phyloP scores from a whole-genome alignment of 2,888 invertebrate genomes.

The Cephus pulcher region DNA sequence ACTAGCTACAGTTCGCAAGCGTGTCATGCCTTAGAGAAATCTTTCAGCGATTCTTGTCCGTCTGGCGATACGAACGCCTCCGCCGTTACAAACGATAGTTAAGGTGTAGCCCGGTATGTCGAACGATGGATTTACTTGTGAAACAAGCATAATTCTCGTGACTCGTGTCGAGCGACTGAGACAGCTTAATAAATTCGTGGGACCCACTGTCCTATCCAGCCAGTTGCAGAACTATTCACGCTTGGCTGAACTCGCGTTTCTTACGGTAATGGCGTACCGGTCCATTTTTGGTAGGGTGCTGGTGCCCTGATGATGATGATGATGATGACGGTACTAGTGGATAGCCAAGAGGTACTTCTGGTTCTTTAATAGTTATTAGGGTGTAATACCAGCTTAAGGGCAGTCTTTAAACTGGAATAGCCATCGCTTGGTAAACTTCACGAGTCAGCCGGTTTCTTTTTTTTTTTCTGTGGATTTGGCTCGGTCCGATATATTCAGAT shows the following conservation, averaged over 20 bases:
- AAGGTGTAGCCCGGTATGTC: slow-evolving; percentile 28
- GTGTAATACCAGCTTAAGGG: not conserved
- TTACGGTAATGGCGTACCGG: not conserved
- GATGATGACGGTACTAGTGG: not conserved
- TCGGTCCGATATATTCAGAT: slow-evolving; percentile 50
- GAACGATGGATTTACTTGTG: slow-evolving; percentile 42
- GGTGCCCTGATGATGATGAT: not conserved
- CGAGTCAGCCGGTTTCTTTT: slow-evolving; percentile 29
- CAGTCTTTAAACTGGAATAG: not conserved
- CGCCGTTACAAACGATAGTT: not conserved
- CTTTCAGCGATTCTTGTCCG: not conserved
- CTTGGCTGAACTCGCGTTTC: slow-evolving; percentile 22
- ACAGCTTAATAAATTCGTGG: slow-evolving; percentile 51
- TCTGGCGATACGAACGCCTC: not conserved
- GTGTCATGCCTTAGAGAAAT: not conserved
- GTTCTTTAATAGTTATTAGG: not conserved
- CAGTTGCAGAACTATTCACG: slow-evolving; percentile 24
- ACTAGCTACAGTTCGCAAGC: not conserved
- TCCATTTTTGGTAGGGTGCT: not conserved
- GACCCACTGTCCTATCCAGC: not conserved
- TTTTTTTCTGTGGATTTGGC: slow-evolving; percentile 44
- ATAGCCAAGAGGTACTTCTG: not conserved
- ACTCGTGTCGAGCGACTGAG: slow-evolving; percentile 30
- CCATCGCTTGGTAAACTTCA: slow-evolving; percentile 10
- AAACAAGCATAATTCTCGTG: slow-evolving; percentile 37